Base-by-base conservation (phyloP, 2,797 vertebrate genomes). In the Coendou prehensilis region DNA sequence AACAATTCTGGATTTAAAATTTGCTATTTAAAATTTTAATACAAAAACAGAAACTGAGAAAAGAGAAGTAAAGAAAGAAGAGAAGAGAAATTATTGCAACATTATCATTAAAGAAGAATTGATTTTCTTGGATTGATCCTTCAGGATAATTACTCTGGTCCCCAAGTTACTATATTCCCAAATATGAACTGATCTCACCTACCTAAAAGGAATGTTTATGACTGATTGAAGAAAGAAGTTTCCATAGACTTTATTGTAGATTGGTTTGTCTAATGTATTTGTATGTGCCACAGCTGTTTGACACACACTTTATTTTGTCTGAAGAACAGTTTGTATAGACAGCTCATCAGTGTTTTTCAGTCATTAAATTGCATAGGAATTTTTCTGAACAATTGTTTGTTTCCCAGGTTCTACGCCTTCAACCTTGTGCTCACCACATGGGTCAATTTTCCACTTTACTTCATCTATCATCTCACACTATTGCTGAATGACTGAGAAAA, bases 261-360 rank as follows among this genome's bases (percentile, higher is more conserved):
- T 50, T 56, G 79, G 41, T 20, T 85, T 94, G 6, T 80, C 81
- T 81, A 69, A 45, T 37, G 20, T 92, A 82, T 81, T 81, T 95
- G 41, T 69, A 82, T 47, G 89, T 96, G 89, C 67, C 92, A 97
- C 95, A 91, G 33, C 28, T 86, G 30, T 59, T 79, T 96, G 93
- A 89, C 41, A 91, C 41, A 80, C 9, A 80, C n/a, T 52, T 92
- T 75, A 45, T 92, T 90, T 96, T 94, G 45, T 90, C 82, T 95
- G 81, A 50, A 91, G 76, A 95, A 87, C 15, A 80, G 45, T 87
- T 92, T 87, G 20, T 17, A 79, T 5, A 54, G 63, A 80, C 33
- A 95, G 20, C 30, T 75, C 47, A 45, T 54, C 6, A 61, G 56
- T 61, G 23, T 93, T 90, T 54, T 54, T 54, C 54, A 54, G 63